These are phyloP conservation scores for Falco punctatus DNA, from an alignment of 2,113 vertebrate genomes.

Conservation along the genomic window DNA sequence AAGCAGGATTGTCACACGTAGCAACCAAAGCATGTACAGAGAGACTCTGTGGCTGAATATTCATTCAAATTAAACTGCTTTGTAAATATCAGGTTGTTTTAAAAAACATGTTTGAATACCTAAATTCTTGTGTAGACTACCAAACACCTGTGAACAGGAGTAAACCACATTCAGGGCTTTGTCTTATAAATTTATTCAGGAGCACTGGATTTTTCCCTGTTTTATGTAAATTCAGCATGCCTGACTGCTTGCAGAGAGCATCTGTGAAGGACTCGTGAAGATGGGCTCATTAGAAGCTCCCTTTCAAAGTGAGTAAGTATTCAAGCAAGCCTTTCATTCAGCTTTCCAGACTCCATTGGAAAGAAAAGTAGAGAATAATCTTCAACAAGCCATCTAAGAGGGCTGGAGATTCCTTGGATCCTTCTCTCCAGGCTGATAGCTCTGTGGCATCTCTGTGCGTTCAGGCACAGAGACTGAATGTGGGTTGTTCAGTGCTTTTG, in stretches of 20 bases:
- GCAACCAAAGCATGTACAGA: not conserved
- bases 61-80: constrained; percentile 3
- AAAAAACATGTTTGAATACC: not conserved
- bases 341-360: not conserved
- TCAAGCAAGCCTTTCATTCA: not conserved
- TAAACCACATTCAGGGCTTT: not conserved
- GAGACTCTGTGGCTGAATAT: not conserved
- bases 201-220: not conserved
- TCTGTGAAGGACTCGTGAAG: not conserved
- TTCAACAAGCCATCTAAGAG: not conserved
- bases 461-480: not conserved
- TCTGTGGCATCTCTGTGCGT: not conserved
- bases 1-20: not conserved
- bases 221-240: not conserved
- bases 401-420: not conserved
- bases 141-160: not conserved
- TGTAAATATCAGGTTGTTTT: not conserved
- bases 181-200: not conserved
- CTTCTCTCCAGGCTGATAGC: not conserved
- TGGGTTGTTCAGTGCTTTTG: not conserved
- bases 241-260: not conserved
- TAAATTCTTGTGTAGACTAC: not conserved
- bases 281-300: not conserved
- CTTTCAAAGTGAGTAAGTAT: not conserved
- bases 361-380: not conserved